phyloP scores from a whole-genome alignment of 2,113 vertebrate species.

The Nothobranchius kuhntae region DNA sequence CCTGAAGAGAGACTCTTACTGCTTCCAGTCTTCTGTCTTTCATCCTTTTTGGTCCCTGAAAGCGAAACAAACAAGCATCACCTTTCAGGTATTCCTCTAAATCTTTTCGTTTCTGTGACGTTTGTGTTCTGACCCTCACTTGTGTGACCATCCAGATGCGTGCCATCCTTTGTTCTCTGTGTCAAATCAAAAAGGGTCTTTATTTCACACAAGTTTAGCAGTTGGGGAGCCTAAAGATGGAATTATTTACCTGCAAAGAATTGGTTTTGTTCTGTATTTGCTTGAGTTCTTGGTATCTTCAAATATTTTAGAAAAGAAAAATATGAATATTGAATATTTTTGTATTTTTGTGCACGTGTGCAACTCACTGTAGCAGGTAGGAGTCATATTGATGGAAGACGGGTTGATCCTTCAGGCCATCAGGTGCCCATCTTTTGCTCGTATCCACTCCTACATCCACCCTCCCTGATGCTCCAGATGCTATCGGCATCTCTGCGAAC shows the following conservation, averaged over 20 bases:
- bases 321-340: no score
- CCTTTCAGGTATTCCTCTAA: neutral
- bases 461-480: constrained; percentile 63
- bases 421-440: constrained; percentile 46
- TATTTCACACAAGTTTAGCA: neutral
- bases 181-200: neutral
- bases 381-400: constrained; percentile 66
- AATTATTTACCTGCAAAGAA: constrained; percentile 47
- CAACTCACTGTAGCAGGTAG: constrained; percentile 79
- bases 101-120: neutral
- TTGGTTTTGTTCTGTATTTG: constrained; percentile 46
- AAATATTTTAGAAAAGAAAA: neutral
- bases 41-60: constrained; percentile 37
- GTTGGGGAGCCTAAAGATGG: neutral
- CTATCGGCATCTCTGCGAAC: constrained; percentile 67
- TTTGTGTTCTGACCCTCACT: constrained; percentile 34
- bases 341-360: no score
- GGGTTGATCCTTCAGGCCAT: constrained; percentile 33
- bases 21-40: neutral
- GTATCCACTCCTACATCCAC: constrained; percentile 41
- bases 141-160: neutral
- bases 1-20: neutral
- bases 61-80: constrained; percentile 8
- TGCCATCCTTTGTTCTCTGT: constrained; percentile 14
- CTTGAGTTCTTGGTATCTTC: constrained; percentile 68